Evolutionary conservation across 1,140 invertebrate species (phyloP), one percentile per base, ranked within the genome.

Genomic region (Homarus americanus): DNA sequence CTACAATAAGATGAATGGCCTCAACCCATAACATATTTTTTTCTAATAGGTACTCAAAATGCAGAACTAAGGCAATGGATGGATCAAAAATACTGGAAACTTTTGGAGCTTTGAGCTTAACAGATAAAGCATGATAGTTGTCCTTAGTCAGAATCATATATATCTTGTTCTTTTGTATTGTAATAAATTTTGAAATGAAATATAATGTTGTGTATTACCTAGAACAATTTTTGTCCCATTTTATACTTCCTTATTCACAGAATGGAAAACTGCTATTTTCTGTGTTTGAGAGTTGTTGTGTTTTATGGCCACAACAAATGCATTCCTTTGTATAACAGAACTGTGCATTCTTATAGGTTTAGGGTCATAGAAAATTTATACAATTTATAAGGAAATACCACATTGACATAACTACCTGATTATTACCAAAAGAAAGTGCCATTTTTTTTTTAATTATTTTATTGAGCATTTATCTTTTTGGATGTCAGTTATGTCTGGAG

Each of bases 31-130:
- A n/a, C n/a, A n/a, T n/a, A n/a, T 40, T 66, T 82, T 36, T 72
- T 36, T 32, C 28, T 89, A 82, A 3, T 80, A 90, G 87, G 72
- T 90, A 90, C 49, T 90, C 87, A 49, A 90, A 82, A 58, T 90
- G 80, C 87, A 75, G 87, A 44, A 83, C 87, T n/a, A 90, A 90
- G 38, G 44, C 87, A 0, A 90, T 90, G 87, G 87, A 90, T 32
- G 87, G 87, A 28, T 73, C 87, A 40, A 90, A 90, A 40, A 90
- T 90, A 44, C 36, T 90, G 80, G 87, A 90, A 41, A 90, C 87
- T 36, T 83, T 90, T 53, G 80, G 80, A 24, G 36, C 87, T 40
- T 53, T 90, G 34, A 90, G 87, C 53, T 40, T 90, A 83, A 90
- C 80, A 38, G 87, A 90, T 40, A 90, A 90, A 75, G 87, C 87